Evolutionary conservation across 2,113 vertebrate species (phyloP), one percentile per base, ranked within the genome.

Genomic region (Callionymus lyra): DNA sequence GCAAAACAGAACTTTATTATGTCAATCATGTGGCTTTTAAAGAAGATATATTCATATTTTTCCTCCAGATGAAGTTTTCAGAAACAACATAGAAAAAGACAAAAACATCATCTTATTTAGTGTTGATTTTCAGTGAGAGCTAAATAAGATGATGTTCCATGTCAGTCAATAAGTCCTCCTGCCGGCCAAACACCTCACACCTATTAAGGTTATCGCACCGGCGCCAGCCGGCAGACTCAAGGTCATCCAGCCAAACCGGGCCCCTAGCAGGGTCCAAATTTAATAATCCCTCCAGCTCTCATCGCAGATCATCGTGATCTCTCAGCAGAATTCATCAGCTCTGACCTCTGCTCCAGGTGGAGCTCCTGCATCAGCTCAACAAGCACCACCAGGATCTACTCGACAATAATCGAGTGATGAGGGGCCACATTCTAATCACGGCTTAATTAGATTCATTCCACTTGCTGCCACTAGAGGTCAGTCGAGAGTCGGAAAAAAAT

Each of bases 381-480:
- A 57, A 50, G 45, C 35, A 34, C 19, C 52, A 59, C 10, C 10
- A n/a, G 44, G 55, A 38, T 47, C 42, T 15, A 33, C 19, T 41
- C 57, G 44, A 51, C 35, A 45, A 54, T 52, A n/a, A n/a, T n/a
- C n/a, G n/a, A n/a, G n/a, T n/a, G n/a, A n/a, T n/a, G n/a, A n/a
- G n/a, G n/a, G n/a, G n/a, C n/a, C n/a, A n/a, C n/a, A n/a, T n/a
- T n/a, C n/a, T n/a, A n/a, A n/a, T n/a, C n/a, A n/a, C n/a, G 15
- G 16, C 37, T 57, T 52, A 57, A 76, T 67, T 64, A 34, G 45
- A 50, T 67, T 41, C 38, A 6, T 76, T 56, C 61, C 50, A 10
- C 34, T 31, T 15, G n/a, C 9, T 2, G 42, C 75, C 85, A 84
- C 80, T 81, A 83, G 85, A 82, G 71, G 81, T 77, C 83, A 83